These are phyloP conservation scores for Mystacides longicornis DNA, from an alignment of 2,888 invertebrate genomes.

Conservation along the genomic window DNA sequence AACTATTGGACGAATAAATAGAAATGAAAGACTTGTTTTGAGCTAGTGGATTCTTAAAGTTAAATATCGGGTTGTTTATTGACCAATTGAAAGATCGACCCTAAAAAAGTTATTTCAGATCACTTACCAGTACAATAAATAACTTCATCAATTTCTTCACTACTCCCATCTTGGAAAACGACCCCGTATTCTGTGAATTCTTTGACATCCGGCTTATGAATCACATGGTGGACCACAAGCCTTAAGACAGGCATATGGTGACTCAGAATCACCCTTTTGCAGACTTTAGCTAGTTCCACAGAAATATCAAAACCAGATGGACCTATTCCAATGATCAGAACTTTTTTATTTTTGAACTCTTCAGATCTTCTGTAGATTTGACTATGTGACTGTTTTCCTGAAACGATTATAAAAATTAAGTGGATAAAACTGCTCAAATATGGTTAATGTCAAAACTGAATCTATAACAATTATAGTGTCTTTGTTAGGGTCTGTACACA, in stretches of 20 bases:
- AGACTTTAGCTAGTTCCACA: conserved; percentile 51
- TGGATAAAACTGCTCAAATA: too few relatives aligned
- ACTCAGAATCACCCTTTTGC: conserved; percentile 46
- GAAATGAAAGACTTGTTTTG: too few relatives aligned
- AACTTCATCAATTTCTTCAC: conserved; percentile 54
- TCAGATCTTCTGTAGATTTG: conserved; percentile 64
- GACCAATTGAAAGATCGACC: too few relatives aligned
- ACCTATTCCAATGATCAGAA: conserved; percentile 64
- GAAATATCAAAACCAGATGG: conserved; percentile 69
- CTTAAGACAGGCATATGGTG: conserved; percentile 46
- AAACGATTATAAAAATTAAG: conserved; percentile 19
- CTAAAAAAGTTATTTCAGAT: too few relatives aligned
- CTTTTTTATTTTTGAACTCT: conserved; percentile 48
- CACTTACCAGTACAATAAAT: conserved; percentile 64
- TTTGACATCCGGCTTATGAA: conserved; percentile 49
- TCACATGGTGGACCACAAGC: conserved; percentile 42
- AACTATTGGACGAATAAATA: too few relatives aligned
- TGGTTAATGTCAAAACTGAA: too few relatives aligned
- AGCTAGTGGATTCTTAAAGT: too few relatives aligned
- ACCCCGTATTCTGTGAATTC: conserved; percentile 45
- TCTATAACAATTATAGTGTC: too few relatives aligned
- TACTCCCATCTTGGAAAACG: conserved; percentile 52
- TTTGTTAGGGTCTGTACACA: too few relatives aligned
- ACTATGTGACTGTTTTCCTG: conserved; percentile 61
- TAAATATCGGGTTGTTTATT: too few relatives aligned